Conservation (phyloP, 2,888 invertebrate species). For the Polydrusus tereticollis region DNA sequence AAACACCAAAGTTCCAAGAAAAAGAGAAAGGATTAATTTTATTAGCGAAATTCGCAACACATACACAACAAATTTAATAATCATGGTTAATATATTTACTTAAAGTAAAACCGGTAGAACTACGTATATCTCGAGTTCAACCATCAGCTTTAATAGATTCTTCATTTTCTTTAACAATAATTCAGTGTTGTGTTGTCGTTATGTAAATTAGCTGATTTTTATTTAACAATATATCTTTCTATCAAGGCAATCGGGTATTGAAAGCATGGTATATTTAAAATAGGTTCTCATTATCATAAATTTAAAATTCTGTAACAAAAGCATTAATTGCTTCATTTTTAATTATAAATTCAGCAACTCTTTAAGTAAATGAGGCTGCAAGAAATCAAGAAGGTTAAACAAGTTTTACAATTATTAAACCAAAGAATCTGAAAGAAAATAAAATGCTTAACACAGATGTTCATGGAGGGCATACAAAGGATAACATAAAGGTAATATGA, state of each 20-base stretch:
- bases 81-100: not conserved
- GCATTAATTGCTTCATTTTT: not conserved
- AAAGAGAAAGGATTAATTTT: constrained; percentile 39
- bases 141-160: not conserved
- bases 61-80: constrained; percentile 6
- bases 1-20: constrained; percentile 20
- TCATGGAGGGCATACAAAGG: no score
- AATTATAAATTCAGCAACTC: not conserved
- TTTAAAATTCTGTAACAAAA: not conserved
- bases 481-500: no score
- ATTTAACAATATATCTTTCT: constrained; percentile 18
- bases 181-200: not conserved
- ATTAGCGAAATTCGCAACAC: constrained; percentile 16
- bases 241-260: constrained; percentile 14
- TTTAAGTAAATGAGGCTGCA: no score
- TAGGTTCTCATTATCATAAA: not conserved
- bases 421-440: no score
- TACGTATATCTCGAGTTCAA: not conserved
- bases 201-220: constrained; percentile 7
- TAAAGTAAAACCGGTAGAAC: not conserved
- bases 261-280: not conserved
- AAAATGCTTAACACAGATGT: no score
- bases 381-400: no score
- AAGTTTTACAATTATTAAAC: no score
- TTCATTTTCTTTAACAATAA: not conserved